Conservation (phyloP, 2,797 vertebrate species). For the Urophycis tenuis region DNA sequence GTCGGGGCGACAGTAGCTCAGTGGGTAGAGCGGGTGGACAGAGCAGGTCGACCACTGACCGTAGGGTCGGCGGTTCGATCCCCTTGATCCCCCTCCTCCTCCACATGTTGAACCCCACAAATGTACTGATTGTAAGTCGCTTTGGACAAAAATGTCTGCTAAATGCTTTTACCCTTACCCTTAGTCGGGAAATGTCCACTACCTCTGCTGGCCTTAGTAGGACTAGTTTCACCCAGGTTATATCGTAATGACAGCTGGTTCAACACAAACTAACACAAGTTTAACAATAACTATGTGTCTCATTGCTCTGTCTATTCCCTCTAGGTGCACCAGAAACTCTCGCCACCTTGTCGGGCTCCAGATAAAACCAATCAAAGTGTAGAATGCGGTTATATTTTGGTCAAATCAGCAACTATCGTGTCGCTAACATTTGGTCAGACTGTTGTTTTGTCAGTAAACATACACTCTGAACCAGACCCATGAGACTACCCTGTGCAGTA, state of each 20-base stretch:
- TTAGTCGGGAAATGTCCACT: no score
- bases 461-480: constrained; percentile 27
- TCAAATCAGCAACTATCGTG: constrained; percentile 4
- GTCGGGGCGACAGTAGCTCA: no score
- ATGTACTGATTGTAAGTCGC: no score
- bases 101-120: no score
- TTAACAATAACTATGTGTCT: constrained; percentile 52
- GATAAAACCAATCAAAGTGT: constrained; percentile 16
- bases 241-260: constrained; percentile 50
- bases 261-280: constrained; percentile 54
- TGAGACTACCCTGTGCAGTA: constrained; percentile 25
- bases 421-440: constrained; percentile 28
- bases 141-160: no score
- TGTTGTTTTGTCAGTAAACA: constrained; percentile 45
- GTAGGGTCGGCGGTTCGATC: no score
- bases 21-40: no score
- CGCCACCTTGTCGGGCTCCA: constrained; percentile 8
- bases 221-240: constrained; percentile 48
- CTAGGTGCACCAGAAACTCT: constrained; percentile 13
- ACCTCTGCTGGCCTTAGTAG: constrained; percentile 10
- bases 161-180: no score
- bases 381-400: constrained; percentile 17
- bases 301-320: constrained; percentile 31
- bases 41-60: no score
- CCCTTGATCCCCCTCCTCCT: no score